Evolutionary conservation across 2,113 vertebrate species (phyloP), one percentile per base, ranked within the genome.

Genomic region (Notothenia coriiceps): DNA sequence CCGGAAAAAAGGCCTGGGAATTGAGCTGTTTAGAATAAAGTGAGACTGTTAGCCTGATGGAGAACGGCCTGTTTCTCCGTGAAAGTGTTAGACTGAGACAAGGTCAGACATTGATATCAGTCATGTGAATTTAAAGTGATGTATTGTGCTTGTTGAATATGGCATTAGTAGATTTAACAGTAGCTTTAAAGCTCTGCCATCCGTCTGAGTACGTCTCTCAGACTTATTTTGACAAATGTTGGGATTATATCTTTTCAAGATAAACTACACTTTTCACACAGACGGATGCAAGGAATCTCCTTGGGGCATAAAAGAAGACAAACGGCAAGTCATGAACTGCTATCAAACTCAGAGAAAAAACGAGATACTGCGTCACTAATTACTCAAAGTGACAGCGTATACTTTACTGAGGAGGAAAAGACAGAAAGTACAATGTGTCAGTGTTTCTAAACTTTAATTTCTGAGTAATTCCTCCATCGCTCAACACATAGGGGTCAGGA

Each of bases 1-100:
- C 70, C 70, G 64, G 64, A 61, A n/a, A 81, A 60, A 68, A 73
- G 56, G 67, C 70, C 83, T 91, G 88, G 90, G 88, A 50, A 66
- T 50, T 51, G 75, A 86, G 79, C 50, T 22, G 49, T 72, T 80
- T 80, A 54, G 75, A 85, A 73, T 76, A 47, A 80, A 87, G 35
- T 35, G 2, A 40, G 44, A 76, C 71, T 60, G 72, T 72, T 77
- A 55, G 50, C 12, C 20, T 43, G 77, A 79, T 79, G 52, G 55
- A 72, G 57, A 74, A 51, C 12, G 22, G 20, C 6, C 52, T 20
- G 77, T 17, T 82, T 77, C 52, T 70, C 55, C 43, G 43, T 18
- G 40, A 71, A 52, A 86, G 56, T 64, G 71, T 65, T 47, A 44
- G 44, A 66, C 43, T 9, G 70, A 69, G 64, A 64, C 43, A 14